Conservation (phyloP, 2,888 invertebrate genomes). For the Branchellion lobata region DNA sequence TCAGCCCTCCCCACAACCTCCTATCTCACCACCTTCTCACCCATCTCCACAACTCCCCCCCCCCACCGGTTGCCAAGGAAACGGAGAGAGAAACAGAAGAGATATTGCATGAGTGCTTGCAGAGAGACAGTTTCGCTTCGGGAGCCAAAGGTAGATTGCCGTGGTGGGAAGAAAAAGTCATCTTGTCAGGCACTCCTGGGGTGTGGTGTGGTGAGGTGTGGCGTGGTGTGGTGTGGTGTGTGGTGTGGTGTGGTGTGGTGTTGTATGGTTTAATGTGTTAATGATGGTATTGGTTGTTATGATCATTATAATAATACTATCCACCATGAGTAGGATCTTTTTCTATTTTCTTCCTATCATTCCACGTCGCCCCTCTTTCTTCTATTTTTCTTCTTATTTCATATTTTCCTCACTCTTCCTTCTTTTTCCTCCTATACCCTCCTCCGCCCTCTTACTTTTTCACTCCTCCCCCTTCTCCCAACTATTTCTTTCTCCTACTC, state of each 20-base stretch:
- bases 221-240: neutral
- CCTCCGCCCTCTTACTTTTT: no score
- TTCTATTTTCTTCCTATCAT: no score
- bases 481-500: no score
- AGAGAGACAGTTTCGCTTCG: conserved; percentile 67
- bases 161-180: conserved; percentile 42
- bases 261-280: neutral
- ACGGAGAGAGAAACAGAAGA: conserved; percentile 65
- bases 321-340: no score
- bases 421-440: neutral
- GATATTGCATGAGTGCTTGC: conserved; percentile 63
- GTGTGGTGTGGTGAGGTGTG: neutral
- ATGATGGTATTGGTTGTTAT: no score
- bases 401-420: neutral
- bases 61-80: conserved; percentile 68
- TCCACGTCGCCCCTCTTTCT: no score
- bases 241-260: neutral
- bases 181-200: conserved; percentile 38
- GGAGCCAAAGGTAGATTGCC: conserved; percentile 75
- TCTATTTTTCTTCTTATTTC: no score
- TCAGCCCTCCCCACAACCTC: neutral
- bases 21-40: neutral
- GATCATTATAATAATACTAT: no score
- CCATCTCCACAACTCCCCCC: neutral
- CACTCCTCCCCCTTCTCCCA: no score